phyloP scores from a whole-genome alignment of 2,888 invertebrate genomes.

The Clivina fossor region DNA sequence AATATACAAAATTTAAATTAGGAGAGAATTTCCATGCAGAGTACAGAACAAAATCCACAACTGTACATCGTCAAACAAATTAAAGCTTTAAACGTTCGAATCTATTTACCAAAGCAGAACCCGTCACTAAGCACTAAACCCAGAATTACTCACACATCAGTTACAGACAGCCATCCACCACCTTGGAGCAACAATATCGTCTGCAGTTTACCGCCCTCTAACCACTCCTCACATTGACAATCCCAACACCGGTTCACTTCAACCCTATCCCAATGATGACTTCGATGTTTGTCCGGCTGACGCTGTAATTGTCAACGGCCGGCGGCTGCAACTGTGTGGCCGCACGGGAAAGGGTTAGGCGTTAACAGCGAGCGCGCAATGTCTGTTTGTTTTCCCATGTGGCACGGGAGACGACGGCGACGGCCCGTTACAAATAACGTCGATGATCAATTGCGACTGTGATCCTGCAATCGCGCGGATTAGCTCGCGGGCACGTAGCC shows the following conservation, averaged over 20 bases:
- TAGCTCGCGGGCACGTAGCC: slow-evolving; percentile 43
- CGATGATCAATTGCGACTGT: slow-evolving; percentile 45
- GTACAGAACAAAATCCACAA: too few relatives aligned
- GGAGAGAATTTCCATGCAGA: too few relatives aligned
- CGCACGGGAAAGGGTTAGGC: slow-evolving; percentile 42
- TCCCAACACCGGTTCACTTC: not conserved
- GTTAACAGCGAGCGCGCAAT: not conserved
- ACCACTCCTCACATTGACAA: not conserved
- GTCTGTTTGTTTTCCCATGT: slow-evolving; percentile 45
- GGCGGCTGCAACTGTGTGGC: not conserved
- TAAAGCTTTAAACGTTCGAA: too few relatives aligned
- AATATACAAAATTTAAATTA: too few relatives aligned
- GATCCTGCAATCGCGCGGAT: slow-evolving; percentile 43
- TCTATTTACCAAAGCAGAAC: too few relatives aligned
- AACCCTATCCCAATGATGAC: slow-evolving; percentile 15
- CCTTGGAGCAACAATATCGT: too few relatives aligned
- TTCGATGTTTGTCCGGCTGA: slow-evolving; percentile 22
- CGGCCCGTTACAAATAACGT: slow-evolving; percentile 41
- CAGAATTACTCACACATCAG: too few relatives aligned
- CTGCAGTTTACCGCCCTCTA: not conserved
- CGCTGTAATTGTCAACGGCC: slow-evolving; percentile 16
- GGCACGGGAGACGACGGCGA: too few relatives aligned
- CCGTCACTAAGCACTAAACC: too few relatives aligned
- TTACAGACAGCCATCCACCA: too few relatives aligned
- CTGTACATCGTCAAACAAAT: too few relatives aligned